These are phyloP conservation scores for Drosophila koepferae DNA, from an alignment of 2,888 invertebrate species.

Conservation along the genomic window DNA sequence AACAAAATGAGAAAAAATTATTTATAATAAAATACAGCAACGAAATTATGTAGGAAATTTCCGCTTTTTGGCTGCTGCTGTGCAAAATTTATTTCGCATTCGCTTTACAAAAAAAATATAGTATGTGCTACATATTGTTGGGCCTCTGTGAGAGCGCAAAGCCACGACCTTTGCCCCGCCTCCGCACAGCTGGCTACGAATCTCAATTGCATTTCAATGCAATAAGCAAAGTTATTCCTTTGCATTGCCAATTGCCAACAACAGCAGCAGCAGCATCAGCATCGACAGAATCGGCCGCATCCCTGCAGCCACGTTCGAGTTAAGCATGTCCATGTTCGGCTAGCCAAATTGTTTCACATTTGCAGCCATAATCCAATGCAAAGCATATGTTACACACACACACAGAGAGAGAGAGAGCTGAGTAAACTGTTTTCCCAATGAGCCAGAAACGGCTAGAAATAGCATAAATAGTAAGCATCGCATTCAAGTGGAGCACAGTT, in stretches of 20 bases:
- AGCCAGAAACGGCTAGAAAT: slow-evolving; percentile 9
- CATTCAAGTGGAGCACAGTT: background rate
- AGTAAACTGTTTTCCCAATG: slow-evolving; percentile 32
- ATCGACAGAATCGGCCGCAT: slow-evolving; percentile 3
- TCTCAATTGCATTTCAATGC: slow-evolving; percentile 79
- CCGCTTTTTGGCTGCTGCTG: slow-evolving; percentile 54
- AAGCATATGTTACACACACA: slow-evolving; percentile 12
- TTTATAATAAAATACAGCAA: slow-evolving; percentile 74
- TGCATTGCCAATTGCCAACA: slow-evolving; percentile 58
- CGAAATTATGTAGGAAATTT: slow-evolving; percentile 75
- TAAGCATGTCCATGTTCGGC: background rate
- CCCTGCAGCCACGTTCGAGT: slow-evolving; percentile 14
- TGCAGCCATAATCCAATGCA: slow-evolving; percentile 60
- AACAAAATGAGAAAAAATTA: slow-evolving; percentile 42
- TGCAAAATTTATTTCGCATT: slow-evolving; percentile 61
- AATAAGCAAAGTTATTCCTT: slow-evolving; percentile 74
- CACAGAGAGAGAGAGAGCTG: background rate
- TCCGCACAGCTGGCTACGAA: slow-evolving; percentile 34
- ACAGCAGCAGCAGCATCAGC: slow-evolving; percentile 12
- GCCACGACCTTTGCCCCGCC: too few relatives aligned
- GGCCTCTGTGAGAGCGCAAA: slow-evolving; percentile 9
- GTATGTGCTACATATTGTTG: slow-evolving; percentile 48
- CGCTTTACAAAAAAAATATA: slow-evolving; percentile 45
- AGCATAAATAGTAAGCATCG: background rate
- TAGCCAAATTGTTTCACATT: slow-evolving; percentile 53